Percentiles rank a stretch among this genome's conserved stretches.
Conservation (phyloP, 2,888 invertebrate species). For the Synanthedon vespiformis region DNA sequence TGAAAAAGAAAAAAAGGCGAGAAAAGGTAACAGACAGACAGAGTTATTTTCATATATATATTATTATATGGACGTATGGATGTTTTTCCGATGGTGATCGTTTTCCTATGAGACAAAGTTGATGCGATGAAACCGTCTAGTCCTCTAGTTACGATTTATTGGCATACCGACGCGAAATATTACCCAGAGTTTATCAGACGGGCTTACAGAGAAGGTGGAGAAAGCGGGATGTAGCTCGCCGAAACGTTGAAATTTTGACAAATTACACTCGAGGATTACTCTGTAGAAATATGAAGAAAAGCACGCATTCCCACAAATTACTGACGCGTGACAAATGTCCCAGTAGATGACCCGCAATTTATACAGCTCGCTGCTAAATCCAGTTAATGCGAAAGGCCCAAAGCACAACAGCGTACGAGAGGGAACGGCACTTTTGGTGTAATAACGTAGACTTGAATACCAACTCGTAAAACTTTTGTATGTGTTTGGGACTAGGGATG, state of each 20-base stretch:
- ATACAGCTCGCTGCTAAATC: constrained; percentile 25
- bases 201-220: constrained; percentile 21
- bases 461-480: not conserved
- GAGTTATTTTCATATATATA: too few species aligned
- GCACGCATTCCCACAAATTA: constrained; percentile 48
- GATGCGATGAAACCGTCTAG: not conserved
- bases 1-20: too few species aligned
- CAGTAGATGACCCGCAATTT: constrained; percentile 40
- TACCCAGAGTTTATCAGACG: constrained; percentile 34
- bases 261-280: constrained; percentile 49
- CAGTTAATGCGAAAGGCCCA: constrained; percentile 24
- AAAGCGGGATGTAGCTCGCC: constrained; percentile 18
- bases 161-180: constrained; percentile 24
- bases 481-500: constrained; percentile 2
- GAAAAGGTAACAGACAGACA: too few species aligned
- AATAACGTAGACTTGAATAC: constrained; percentile 3
- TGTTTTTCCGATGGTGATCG: not conserved
- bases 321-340: constrained; percentile 43
- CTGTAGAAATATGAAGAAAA: constrained; percentile 47
- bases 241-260: constrained; percentile 51
- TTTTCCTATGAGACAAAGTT: not conserved
- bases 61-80: too few species aligned
- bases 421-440: constrained; percentile 10
- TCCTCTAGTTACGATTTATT: constrained; percentile 1
- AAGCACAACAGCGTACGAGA: constrained; percentile 13